Evolutionary conservation across 2,797 vertebrate species (phyloP), one percentile per base, ranked within the genome.

Genomic region (Thalassophryne amazonica): DNA sequence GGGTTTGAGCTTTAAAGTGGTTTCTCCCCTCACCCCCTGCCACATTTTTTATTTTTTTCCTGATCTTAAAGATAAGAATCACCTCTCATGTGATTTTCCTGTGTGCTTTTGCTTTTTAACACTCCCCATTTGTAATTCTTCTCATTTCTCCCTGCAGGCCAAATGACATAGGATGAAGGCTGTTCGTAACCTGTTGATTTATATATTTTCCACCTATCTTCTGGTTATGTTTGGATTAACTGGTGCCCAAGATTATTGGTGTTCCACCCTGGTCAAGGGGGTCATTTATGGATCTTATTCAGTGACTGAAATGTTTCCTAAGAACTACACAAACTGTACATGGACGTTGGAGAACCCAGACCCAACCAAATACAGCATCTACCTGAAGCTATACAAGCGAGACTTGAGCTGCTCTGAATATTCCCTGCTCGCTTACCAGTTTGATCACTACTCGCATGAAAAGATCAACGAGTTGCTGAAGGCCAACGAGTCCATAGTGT

Each of bases 141-240:
- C 89, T 87, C 90, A 88, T 93, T 84, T 77, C 59, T 81, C 65
- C 85, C 87, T 92, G 82, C 94, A 99, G 97, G 97, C 96, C 97
- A 96, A 98, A 99, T 99, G 97, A 95, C 97, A 98, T 99, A 99
- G 97, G 97, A 99, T 99, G 97, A 98, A 98, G 97, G 96, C 97
- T 98, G 92, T 98, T 96, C 95, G 95, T 94, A 98, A 98, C 93
- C 93, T 98, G 94, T 94, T 98, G 97, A 98, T 98, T 99, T 99
- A 98, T 94, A 98, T 98, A 97, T 99, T 98, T 98, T 98, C 96
- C 96, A 99, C 96, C 95, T 98, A 98, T 97, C 95, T 99, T 87
- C 95, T 99, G 96, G 93, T 98, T 97, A 98, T 98, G 96, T 95
- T 99, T 94, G 96, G 97, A 98, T 98, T 95, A 94, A 97, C 96